Percentiles rank a stretch among this genome's conserved stretches.
Evolutionary conservation across 1,140 invertebrate genomes (phyloP).

Genomic region (Conus ventricosus): DNA sequence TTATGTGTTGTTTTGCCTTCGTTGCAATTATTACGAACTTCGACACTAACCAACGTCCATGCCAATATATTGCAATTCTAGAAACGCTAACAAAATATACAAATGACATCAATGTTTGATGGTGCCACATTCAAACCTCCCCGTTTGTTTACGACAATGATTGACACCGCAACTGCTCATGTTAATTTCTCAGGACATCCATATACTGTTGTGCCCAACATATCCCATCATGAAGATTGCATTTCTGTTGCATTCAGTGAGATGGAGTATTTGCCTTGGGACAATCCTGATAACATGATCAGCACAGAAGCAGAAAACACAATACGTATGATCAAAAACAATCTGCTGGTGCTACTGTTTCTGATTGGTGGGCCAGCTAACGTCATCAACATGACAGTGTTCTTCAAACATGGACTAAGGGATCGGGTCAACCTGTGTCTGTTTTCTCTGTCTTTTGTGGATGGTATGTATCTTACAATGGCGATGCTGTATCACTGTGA

Average conservation of each 20-base stretch:
- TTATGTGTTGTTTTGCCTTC: no score
- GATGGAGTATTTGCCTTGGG: background rate
- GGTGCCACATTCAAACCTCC: no score
- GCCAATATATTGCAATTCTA: no score
- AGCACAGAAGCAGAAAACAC: background rate
- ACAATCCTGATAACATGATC: background rate
- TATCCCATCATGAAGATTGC: no score
- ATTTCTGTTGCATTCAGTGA: background rate
- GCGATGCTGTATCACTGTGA: background rate
- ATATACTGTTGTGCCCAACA: no score
- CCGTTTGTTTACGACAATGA: no score
- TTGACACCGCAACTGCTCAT: no score
- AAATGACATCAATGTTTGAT: no score
- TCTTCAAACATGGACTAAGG: slow-evolving; percentile 2
- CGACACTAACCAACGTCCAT: no score
- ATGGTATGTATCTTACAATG: background rate
- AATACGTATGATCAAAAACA: background rate
- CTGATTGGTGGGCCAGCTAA: slow-evolving; percentile 15
- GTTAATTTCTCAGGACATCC: no score
- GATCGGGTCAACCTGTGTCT: slow-evolving; percentile 15
- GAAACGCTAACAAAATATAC: no score
- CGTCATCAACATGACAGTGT: background rate
- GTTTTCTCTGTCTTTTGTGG: background rate
- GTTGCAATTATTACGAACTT: no score
- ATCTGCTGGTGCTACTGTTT: background rate